Evolutionary conservation across 1,140 invertebrate genomes (phyloP).

Genomic region (Carposina sasakii): DNA sequence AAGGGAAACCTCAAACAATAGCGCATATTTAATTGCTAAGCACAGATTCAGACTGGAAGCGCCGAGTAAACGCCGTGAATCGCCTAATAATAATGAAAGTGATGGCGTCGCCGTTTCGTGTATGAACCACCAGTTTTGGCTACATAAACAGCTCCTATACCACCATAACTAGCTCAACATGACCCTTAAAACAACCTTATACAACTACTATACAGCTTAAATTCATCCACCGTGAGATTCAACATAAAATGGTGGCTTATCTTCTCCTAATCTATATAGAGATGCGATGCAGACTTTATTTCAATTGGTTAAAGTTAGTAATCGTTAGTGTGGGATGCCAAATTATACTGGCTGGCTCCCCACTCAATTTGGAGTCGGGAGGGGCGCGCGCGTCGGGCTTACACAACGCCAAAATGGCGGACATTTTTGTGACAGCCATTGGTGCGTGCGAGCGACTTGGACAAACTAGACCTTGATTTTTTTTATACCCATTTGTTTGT

Average conservation of each 20-base stretch:
- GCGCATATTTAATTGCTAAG: no score
- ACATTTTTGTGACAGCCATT: constrained; percentile 49
- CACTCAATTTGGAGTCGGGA: constrained; percentile 42
- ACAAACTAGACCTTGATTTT: no score
- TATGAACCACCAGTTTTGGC: constrained; percentile 70
- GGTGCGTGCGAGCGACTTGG: constrained; percentile 21
- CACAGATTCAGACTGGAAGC: constrained; percentile 48
- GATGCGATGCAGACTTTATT: constrained; percentile 31
- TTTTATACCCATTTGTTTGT: no score
- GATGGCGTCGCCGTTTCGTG: constrained; percentile 65
- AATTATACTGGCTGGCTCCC: constrained; percentile 37
- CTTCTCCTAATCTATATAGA: no score
- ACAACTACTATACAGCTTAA: not conserved
- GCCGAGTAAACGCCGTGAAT: constrained; percentile 67
- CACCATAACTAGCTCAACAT: constrained; percentile 31
- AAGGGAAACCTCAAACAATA: no score
- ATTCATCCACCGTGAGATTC: no score
- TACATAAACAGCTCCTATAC: constrained; percentile 70
- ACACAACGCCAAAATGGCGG: constrained; percentile 64
- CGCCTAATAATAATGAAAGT: constrained; percentile 71
- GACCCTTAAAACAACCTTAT: constrained; percentile 12
- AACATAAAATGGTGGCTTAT: no score
- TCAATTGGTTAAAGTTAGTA: constrained; percentile 22
- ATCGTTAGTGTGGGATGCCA: constrained; percentile 20
- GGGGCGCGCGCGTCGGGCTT: constrained; percentile 44